Percentiles rank a stretch among this genome's conserved stretches.
These are phyloP conservation scores for Halcyon senegalensis DNA, from an alignment of 2,113 vertebrate genomes.

Conservation along the genomic window DNA sequence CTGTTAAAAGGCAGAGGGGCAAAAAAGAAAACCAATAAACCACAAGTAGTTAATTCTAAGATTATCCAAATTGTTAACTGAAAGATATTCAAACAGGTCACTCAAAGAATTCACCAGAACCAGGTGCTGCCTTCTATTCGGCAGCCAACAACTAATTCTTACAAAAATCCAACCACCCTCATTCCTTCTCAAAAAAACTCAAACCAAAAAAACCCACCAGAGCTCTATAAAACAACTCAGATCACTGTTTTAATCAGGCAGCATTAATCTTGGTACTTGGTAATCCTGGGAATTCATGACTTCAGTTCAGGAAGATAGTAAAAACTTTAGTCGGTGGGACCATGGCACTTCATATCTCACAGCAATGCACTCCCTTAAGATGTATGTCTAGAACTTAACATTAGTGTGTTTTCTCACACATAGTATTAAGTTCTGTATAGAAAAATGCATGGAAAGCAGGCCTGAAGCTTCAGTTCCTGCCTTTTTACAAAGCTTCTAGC, in stretches of 20 bases:
- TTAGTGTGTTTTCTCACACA: background rate
- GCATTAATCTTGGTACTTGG: background rate
- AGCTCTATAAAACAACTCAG: background rate
- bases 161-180: background rate
- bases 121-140: background rate
- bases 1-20: conserved; percentile 35
- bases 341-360: fast-evolving
- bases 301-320: background rate
- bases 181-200: background rate
- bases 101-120: background rate
- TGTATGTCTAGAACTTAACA: background rate
- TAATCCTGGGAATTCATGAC: background rate
- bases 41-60: background rate
- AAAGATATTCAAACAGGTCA: background rate
- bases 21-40: background rate
- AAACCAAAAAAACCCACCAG: background rate
- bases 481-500: background rate
- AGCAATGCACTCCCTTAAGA: background rate
- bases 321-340: background rate
- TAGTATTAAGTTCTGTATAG: background rate
- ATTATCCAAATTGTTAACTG: background rate
- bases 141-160: background rate
- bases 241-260: background rate
- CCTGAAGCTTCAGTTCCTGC: background rate
- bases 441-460: background rate